Evolutionary conservation across 2,797 vertebrate genomes (phyloP), one percentile per base, ranked within the genome.

Genomic region (Girardinus metallicus): DNA sequence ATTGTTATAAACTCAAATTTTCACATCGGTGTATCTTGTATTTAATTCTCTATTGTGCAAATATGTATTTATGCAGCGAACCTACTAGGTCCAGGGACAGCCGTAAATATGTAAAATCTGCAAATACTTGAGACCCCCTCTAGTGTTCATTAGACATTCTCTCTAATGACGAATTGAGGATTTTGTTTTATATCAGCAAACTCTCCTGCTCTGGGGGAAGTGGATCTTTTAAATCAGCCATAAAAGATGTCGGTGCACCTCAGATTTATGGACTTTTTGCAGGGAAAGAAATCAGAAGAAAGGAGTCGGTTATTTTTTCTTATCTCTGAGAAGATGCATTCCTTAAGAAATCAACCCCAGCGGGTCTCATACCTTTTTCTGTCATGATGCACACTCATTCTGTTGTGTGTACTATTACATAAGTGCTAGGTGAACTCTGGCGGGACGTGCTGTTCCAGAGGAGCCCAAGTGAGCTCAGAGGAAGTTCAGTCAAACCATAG

Each of bases 401-500:
- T 0, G 47, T 73, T 88, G 86, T 88, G 80, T 75, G 34, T 55
- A 73, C 44, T 41, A 12, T 93, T 93, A 77, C 80, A 49, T 83
- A 89, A 92, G 80, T 21, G 73, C 75, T 83, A 90, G 90, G 88
- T 93, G 90, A 82, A 89, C 88, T 89, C 73, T 91, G 90, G 87
- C 83, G 90, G 90, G 84, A 92, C 90, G 85, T 34, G 78, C 80
- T 87, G 92, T 94, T 89, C 86, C 8, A 23, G 77, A 77, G 78
- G 79, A 81, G 80, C 60, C 76, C 23, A 70, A 43, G 44, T 44
- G 74, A 23, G 66, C 46, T 75, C 46, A 29, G 80, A 55, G 46
- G 53, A 16, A 31, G 66, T 26, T n/a, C 73, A 76, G 51, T 34
- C 39, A 76, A 81, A 73, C 71, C 74, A 77, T 53, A 83, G 41